phyloP scores from a whole-genome alignment of 2,113 vertebrate species.

The Microcebus lehilahytsara region DNA sequence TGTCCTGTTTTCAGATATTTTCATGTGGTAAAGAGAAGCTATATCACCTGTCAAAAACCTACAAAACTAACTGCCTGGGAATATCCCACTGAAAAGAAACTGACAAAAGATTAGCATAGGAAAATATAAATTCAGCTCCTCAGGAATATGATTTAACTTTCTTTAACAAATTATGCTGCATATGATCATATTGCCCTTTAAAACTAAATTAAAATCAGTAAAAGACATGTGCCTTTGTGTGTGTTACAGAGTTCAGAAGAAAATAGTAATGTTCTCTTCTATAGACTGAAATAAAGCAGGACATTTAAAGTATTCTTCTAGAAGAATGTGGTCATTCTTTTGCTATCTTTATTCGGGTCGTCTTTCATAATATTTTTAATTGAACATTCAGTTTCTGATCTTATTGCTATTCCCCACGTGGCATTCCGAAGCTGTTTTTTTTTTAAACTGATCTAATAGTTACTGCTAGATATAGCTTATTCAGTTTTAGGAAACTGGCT shows the following conservation, averaged over 20 bases:
- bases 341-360: background rate
- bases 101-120: background rate
- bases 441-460: slow-evolving; percentile 22
- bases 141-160: background rate
- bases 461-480: slow-evolving; percentile 4
- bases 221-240: background rate
- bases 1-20: background rate
- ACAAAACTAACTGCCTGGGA: background rate
- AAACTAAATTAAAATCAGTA: background rate
- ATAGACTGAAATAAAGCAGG: background rate
- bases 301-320: background rate
- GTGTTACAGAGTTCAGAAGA: background rate
- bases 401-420: background rate
- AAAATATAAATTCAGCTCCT: background rate
- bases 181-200: background rate
- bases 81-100: background rate
- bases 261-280: background rate
- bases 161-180: background rate
- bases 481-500: background rate
- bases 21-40: background rate
- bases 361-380: background rate
- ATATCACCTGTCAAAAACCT: background rate
- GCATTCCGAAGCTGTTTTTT: slow-evolving; percentile 37
- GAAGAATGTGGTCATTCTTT: background rate
- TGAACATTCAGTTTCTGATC: slow-evolving; percentile 10